Evolutionary conservation across 2,113 vertebrate species (phyloP).

Genomic region (Scatophagus argus): DNA sequence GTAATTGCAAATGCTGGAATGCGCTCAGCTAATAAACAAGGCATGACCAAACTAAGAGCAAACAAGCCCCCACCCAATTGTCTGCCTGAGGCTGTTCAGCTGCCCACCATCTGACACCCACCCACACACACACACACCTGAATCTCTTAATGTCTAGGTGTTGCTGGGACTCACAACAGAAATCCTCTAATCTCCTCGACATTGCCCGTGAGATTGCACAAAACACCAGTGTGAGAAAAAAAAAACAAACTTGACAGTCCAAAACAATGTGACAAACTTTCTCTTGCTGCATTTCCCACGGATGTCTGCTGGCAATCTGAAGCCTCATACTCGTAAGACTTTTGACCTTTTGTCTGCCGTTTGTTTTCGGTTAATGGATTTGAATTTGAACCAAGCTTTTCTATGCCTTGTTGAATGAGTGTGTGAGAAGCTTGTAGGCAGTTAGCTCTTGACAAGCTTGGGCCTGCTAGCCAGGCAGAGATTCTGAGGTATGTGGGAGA

Average conservation of each 20-base stretch:
- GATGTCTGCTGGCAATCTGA: not conserved
- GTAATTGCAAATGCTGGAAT: conserved; percentile 52
- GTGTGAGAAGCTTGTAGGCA: conserved; percentile 62
- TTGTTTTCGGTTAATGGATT: conserved; percentile 49
- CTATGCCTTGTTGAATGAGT: conserved; percentile 43
- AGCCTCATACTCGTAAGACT: not conserved
- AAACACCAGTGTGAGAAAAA: conserved; percentile 31
- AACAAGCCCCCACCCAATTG: conserved; percentile 69
- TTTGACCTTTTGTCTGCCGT: conserved; percentile 35
- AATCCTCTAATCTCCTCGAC: conserved; percentile 69
- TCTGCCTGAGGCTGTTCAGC: conserved; percentile 45
- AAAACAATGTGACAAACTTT: conserved; percentile 11
- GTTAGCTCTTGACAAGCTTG: conserved; percentile 68
- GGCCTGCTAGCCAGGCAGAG: conserved; percentile 66
- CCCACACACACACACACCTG: conserved; percentile 28
- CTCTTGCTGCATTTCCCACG: conserved; percentile 11
- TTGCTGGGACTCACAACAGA: conserved; percentile 50
- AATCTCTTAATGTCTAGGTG: conserved; percentile 56
- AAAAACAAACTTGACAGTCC: not conserved
- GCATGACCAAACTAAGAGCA: conserved; percentile 55
- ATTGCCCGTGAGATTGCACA: conserved; percentile 39
- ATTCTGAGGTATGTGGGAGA: conserved; percentile 72
- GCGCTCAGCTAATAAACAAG: conserved; percentile 48
- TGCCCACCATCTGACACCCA: conserved; percentile 41
- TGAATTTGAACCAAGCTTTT: conserved; percentile 48